phyloP scores from a whole-genome alignment of 2,113 vertebrate species.

The Romanogobio albipinnatus region DNA sequence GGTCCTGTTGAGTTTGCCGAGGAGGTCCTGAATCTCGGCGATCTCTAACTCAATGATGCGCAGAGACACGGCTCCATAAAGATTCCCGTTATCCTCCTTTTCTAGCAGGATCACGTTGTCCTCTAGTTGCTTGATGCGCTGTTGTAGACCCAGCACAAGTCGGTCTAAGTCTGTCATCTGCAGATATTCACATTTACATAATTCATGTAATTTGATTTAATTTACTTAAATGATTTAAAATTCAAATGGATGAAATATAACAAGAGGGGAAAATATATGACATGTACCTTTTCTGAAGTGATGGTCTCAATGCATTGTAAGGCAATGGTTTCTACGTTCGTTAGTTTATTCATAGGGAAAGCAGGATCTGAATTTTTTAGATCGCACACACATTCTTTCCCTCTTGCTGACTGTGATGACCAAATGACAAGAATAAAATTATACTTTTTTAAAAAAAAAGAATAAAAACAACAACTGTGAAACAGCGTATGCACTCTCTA shows the following conservation, averaged over 20 bases:
- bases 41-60: constrained; percentile 72
- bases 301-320: constrained; percentile 61
- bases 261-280: neutral
- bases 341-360: constrained; percentile 67
- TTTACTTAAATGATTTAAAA: neutral
- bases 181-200: neutral
- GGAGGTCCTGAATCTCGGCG: constrained; percentile 61
- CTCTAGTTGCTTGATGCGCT: constrained; percentile 65
- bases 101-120: constrained; percentile 64
- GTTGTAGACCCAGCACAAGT: constrained; percentile 67
- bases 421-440: neutral
- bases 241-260: neutral
- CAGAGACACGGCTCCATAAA: constrained; percentile 69
- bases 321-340: constrained; percentile 30
- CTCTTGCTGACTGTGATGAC: constrained; percentile 16
- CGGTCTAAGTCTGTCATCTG: constrained; percentile 62
- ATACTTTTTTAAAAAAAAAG: neutral
- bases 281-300: constrained; percentile 57
- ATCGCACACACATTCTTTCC: constrained; percentile 70
- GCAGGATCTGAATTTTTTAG: constrained; percentile 52
- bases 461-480: neutral
- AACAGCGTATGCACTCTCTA: neutral
- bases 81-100: constrained; percentile 67
- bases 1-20: constrained; percentile 65
- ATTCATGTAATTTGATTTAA: neutral